Percentiles rank a stretch among this genome's conserved stretches.
These are phyloP conservation scores for Danaus chrysippus DNA, from an alignment of 2,888 invertebrate species.

Conservation along the genomic window DNA sequence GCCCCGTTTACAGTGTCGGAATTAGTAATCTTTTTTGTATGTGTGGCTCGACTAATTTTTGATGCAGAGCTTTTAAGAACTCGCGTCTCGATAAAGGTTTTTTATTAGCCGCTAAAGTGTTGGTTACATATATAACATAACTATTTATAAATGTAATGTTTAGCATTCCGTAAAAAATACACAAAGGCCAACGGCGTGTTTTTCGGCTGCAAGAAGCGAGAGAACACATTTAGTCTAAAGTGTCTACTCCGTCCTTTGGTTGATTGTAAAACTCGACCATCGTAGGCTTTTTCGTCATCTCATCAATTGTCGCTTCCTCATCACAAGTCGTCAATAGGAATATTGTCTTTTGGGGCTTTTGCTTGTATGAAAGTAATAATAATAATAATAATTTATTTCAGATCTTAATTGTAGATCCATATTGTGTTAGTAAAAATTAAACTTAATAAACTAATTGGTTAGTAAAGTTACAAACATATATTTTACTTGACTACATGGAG, in stretches of 20 bases:
- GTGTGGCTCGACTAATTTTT: background rate
- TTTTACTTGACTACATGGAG: too few species aligned
- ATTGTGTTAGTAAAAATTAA: too few species aligned
- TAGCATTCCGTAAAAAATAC: slow-evolving; percentile 12
- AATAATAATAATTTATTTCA: too few species aligned
- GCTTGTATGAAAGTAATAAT: slow-evolving; percentile 40
- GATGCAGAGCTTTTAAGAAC: slow-evolving; percentile 5
- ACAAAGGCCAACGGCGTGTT: slow-evolving; percentile 23
- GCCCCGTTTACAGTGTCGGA: background rate
- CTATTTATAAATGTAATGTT: slow-evolving; percentile 14
- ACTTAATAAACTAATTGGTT: too few species aligned
- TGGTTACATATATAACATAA: slow-evolving; percentile 12
- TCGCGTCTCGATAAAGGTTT: slow-evolving; percentile 10
- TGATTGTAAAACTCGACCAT: slow-evolving; percentile 35
- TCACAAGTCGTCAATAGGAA: slow-evolving; percentile 30
- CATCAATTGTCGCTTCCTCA: slow-evolving; percentile 25
- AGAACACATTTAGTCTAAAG: slow-evolving; percentile 35
- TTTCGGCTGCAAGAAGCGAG: slow-evolving; percentile 30
- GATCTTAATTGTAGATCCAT: too few species aligned
- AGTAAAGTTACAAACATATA: too few species aligned
- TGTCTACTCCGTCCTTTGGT: slow-evolving; percentile 36
- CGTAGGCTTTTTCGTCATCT: slow-evolving; percentile 26
- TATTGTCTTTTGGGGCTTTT: slow-evolving; percentile 36
- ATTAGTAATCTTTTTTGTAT: background rate
- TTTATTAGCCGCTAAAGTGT: slow-evolving; percentile 7